A percentile compares a stretch with the other conserved stretches of the same genome.
Conservation (phyloP, 2,113 vertebrate species). For the Aptenodytes patagonicus region DNA sequence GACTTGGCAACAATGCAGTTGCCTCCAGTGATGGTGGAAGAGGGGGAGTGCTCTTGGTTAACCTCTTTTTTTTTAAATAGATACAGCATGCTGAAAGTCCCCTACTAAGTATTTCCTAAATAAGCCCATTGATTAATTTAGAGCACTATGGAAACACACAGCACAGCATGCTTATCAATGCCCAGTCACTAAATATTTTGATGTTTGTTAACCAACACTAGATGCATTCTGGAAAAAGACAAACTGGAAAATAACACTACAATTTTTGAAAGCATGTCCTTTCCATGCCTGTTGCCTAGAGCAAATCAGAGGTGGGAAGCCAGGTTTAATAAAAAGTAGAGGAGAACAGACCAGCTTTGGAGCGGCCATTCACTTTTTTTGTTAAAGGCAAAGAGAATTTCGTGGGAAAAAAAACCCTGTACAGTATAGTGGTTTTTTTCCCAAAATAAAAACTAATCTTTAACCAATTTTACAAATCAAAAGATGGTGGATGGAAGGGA, state of each 20-base stretch:
- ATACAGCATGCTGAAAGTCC: neutral
- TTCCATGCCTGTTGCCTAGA: neutral
- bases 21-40: constrained; percentile 37
- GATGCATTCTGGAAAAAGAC: neutral
- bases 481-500: neutral
- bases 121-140: neutral
- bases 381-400: neutral
- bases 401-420: neutral
- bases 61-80: neutral
- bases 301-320: constrained; percentile 3
- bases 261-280: neutral
- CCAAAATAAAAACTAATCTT: neutral
- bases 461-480: neutral
- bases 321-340: constrained; percentile 20
- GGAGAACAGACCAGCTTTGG: neutral
- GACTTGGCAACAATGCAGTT: constrained; percentile 42
- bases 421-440: fast-evolving
- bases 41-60: constrained; percentile 5
- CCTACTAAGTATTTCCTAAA: neutral
- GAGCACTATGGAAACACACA: neutral
- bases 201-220: neutral
- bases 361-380: neutral
- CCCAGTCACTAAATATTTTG: neutral
- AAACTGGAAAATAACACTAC: neutral
- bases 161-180: neutral